Base-by-base conservation (phyloP, 1,140 invertebrate genomes). In the Mizuhopecten yessoensis region DNA sequence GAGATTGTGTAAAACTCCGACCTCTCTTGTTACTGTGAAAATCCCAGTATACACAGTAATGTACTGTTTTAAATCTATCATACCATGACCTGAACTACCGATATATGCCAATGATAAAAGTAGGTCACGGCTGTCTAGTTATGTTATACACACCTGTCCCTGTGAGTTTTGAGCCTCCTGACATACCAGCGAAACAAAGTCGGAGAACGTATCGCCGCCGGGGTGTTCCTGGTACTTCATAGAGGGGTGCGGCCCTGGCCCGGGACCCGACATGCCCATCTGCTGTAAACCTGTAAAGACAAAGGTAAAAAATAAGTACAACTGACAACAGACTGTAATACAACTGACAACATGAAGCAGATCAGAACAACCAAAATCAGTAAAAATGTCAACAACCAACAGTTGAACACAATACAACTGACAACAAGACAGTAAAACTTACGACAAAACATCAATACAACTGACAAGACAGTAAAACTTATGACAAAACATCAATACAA, bases 111-210 rank as follows among this genome's bases (percentile, higher is more conserved):
- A 75, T 75, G 29, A 75, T 49, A 75, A 75, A 75, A 75, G 57
- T 75, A 75, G 57, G 57, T 75, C 57, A 75, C 57, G 57, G 57
- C 57, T n/a, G n/a, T n/a, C n/a, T 75, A 75, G 57, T 75, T 75
- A 75, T 75, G 57, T 75, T 75, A 75, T 75, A 75, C 57, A 75
- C 97, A 98, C 98, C 97, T 98, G 98, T 96, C 98, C 98, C 91
- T 98, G 98, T 94, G 98, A 98, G 93, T 98, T 98, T 94, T 98
- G 98, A 86, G 98, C 98, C 96, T 99, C 99, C 97, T 99, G 98
- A 96, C 99, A 99, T 86, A 99, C 99, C 95, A 99, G 98, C 42
- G 98, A 99, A 42, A 99, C 99, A 97, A 99, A 99, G 96, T 99
- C 99, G 0, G 98, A 98, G 90, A 99, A 97, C 0, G 98, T 99